Conservation (phyloP, 2,888 invertebrate species). For the Galerucella calmariensis region DNA sequence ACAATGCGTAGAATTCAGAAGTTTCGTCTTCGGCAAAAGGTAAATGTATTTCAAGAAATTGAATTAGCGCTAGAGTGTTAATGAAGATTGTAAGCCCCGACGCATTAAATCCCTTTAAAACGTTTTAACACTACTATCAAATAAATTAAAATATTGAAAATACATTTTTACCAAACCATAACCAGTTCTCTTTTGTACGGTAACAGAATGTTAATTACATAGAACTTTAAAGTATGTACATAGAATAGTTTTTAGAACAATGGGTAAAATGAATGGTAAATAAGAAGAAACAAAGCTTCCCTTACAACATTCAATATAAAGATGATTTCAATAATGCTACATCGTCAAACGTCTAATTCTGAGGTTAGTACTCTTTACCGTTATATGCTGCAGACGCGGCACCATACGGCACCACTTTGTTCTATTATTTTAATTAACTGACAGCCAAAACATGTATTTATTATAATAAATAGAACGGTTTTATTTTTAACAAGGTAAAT, state of each 20-base stretch:
- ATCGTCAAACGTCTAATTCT: no score
- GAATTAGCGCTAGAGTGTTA: slow-evolving; percentile 44
- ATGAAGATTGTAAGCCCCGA: slow-evolving; percentile 38
- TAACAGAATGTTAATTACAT: not conserved
- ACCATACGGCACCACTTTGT: no score
- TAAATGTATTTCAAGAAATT: slow-evolving; percentile 22
- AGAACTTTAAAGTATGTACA: not conserved
- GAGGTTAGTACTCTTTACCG: no score
- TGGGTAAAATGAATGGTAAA: not conserved
- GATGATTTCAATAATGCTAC: no score
- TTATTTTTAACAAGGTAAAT: not conserved
- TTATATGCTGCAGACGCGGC: no score
- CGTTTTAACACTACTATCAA: slow-evolving; percentile 45
- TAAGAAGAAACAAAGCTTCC: not conserved
- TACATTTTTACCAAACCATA: not conserved
- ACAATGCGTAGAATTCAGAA: not conserved
- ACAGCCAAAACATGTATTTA: not conserved
- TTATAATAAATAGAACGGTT: not conserved
- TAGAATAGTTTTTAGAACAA: not conserved
- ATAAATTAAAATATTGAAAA: slow-evolving; percentile 38
- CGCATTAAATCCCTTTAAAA: slow-evolving; percentile 44
- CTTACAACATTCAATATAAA: no score
- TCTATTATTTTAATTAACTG: no score
- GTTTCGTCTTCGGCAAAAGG: slow-evolving; percentile 9
- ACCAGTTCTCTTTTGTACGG: not conserved